Base-by-base conservation (phyloP, 1,140 invertebrate genomes). In the Galleria mellonella region DNA sequence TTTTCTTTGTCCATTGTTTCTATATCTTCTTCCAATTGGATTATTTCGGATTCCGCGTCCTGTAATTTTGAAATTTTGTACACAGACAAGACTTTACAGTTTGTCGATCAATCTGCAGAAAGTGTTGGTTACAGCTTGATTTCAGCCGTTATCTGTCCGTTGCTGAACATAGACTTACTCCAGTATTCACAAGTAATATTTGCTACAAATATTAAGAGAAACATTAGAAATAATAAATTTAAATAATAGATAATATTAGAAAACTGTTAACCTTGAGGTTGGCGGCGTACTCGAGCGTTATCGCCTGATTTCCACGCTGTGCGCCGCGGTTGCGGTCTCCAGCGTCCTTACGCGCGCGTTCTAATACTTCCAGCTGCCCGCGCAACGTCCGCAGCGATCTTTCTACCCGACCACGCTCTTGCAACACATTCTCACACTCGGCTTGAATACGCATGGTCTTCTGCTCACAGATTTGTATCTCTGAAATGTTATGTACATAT, bases 381-480 rank as follows among this genome's bases (percentile, higher is more conserved):
- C 89, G 88, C 43, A 91, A 71, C 1, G 83, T 79, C 30, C 89
- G 88, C 32, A 94, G 89, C 7, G 78, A 83, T n/a, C 88, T 87
- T 1, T 88, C 75, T 3, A 93, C 84, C 32, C 87, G 87, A 1
- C 70, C 77, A 7, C 90, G 88, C 52, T 90, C 89, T 33, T 82
- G 87, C 9, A 78, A 67, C 1, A 91, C 84, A 13, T 87, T 81
- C 13, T 91, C 89, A 0, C 92, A 66, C 32, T 93, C 89, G 44
- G 88, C 87, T 31, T 92, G 89, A 4, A 93, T 81, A 55, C 92
- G 91, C 43, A 91, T 75, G 39, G 90, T 91, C 48, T 94, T 94
- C 55, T 94, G 91, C 28, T 93, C 91, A 70, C 94, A 89, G 36
- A 94, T 90, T 62, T 92, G 89, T 14, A 92, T 89, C 63, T 94